These are phyloP conservation scores for Polymixis flavicincta DNA, from an alignment of 2,888 invertebrate species.

Conservation along the genomic window DNA sequence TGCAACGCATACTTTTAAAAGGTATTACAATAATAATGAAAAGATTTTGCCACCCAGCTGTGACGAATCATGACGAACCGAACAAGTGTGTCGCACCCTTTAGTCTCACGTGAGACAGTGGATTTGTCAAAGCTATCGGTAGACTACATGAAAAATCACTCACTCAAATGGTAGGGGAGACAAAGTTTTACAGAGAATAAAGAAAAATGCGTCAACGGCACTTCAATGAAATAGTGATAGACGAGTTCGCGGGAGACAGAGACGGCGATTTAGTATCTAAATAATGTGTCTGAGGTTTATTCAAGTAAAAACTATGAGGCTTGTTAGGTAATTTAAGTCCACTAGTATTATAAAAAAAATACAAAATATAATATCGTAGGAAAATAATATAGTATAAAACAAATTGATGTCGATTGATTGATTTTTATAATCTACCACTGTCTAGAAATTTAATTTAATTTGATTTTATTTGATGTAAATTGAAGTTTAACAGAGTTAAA, in stretches of 20 bases:
- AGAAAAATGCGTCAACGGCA: slow-evolving; percentile 37
- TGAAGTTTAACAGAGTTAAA: too few relatives aligned
- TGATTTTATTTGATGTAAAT: too few relatives aligned
- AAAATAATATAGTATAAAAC: not conserved
- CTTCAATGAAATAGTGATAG: slow-evolving; percentile 33
- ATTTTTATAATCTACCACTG: too few relatives aligned
- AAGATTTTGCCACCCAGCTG: not conserved
- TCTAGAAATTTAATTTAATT: too few relatives aligned
- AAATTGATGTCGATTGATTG: not conserved
- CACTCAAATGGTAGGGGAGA: slow-evolving; percentile 62
- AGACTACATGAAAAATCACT: slow-evolving; percentile 73
- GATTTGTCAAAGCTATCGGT: slow-evolving; percentile 55
- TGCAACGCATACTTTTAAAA: not conserved
- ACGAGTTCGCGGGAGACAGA: not conserved
- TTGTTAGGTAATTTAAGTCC: not conserved
- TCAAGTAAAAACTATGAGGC: not conserved
- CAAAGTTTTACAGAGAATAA: slow-evolving; percentile 64
- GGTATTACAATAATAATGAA: not conserved
- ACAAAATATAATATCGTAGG: too few relatives aligned
- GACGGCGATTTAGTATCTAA: not conserved
- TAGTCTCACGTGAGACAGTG: slow-evolving; percentile 8
- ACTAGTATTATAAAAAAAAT: too few relatives aligned
- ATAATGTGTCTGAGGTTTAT: not conserved
- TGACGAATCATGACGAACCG: not conserved
- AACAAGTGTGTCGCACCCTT: not conserved